Conservation (phyloP, 2,888 invertebrate genomes). For the Zele albiditarsus region DNA sequence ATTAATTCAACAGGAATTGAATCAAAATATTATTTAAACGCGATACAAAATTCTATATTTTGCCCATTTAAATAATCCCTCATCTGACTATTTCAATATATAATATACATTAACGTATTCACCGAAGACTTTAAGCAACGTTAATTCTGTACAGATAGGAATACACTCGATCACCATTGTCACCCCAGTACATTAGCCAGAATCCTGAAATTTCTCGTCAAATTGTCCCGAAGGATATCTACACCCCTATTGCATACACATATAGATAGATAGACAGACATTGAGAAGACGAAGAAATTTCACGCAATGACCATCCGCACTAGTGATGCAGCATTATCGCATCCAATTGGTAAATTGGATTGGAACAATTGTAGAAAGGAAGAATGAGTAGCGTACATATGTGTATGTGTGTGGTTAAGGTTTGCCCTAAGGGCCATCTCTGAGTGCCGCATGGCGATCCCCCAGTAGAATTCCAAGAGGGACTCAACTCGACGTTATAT, state of each 20-base stretch:
- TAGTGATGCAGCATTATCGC: slow-evolving; percentile 50
- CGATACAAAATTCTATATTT: too few species aligned
- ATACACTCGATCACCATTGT: background rate
- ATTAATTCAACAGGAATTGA: too few species aligned
- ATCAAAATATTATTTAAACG: too few species aligned
- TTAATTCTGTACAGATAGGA: slow-evolving; percentile 6
- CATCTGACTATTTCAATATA: background rate
- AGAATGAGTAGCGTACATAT: slow-evolving; percentile 32
- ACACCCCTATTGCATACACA: background rate
- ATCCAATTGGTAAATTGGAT: slow-evolving; percentile 65
- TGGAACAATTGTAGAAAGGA: slow-evolving; percentile 54
- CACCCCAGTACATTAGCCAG: slow-evolving; percentile 23
- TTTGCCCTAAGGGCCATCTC: slow-evolving; percentile 60
- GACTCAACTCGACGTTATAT: slow-evolving; percentile 41
- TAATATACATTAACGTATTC: background rate
- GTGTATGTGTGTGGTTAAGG: slow-evolving; percentile 48
- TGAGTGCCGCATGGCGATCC: slow-evolving; percentile 55
- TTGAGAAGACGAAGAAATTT: slow-evolving; percentile 13
- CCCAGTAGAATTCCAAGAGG: slow-evolving; percentile 50
- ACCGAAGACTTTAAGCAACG: slow-evolving; percentile 11
- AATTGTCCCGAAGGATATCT: slow-evolving; percentile 16
- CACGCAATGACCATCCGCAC: background rate
- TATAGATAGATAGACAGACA: background rate
- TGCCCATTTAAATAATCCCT: background rate
- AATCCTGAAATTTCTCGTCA: slow-evolving; percentile 29